Evolutionary conservation across 1,140 invertebrate species (phyloP).

Genomic region (Platorchestia sp.): DNA sequence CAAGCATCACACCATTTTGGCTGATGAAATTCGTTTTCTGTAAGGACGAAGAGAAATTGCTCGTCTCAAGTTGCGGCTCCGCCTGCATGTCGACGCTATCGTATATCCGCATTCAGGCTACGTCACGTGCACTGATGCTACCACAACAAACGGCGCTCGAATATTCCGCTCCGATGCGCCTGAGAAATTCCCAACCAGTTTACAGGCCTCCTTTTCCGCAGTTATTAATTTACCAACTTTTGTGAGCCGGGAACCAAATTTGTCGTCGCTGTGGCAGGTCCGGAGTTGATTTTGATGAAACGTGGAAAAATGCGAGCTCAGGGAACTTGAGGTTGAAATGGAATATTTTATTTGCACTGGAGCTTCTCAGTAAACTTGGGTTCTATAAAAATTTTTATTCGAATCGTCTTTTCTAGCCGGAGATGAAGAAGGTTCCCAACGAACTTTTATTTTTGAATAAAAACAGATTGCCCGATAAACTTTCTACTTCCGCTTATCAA

Average conservation of each 20-base stretch:
- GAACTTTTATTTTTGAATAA: background rate
- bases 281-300: background rate
- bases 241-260: background rate
- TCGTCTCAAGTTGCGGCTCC: background rate
- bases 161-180: background rate
- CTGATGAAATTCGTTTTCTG: background rate
- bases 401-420: background rate
- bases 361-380: background rate
- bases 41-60: background rate
- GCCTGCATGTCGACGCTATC: background rate
- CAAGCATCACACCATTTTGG: background rate
- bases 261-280: background rate
- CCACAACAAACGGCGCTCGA: background rate
- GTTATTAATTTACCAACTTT: background rate
- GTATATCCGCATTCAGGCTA: background rate
- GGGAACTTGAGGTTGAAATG: background rate
- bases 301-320: background rate
- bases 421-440: background rate
- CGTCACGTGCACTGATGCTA: background rate
- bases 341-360: background rate
- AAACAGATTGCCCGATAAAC: background rate
- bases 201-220: background rate
- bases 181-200: background rate
- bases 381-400: background rate
- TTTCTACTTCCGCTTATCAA: background rate